Base-by-base conservation (phyloP, 2,888 invertebrate genomes). In the Mythimna pallens region DNA sequence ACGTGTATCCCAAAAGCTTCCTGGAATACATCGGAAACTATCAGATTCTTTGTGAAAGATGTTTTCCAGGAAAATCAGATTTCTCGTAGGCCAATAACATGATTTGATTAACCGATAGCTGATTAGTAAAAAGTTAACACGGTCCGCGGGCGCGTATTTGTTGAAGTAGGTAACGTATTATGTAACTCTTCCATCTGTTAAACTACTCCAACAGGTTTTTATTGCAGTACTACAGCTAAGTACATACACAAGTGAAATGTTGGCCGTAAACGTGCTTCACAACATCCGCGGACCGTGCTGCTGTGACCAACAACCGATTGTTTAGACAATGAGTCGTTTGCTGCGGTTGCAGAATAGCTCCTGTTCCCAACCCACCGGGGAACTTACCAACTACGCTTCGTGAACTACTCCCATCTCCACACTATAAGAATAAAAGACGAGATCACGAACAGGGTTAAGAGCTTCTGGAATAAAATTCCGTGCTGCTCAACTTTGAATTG, bases 181-280 rank as follows among this genome's bases (percentile, higher is more conserved):
- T 74, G 67, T 76, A 86, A 86, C 65, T 25, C 34, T 79, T 78
- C 81, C 81, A 85, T 81, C 76, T 84, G 73, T 81, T 65, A 76
- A 83, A 82, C 82, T 68, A 78, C 74, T 73, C 85, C 78, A 68
- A 86, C 85, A 76, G 87, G 85, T 86, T 86, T 74, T 69, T 71
- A 63, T 78, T 75, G 76, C 82, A 80, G 72, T 78, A 79, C 30
- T 75, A 65, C 59, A 43, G 34, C 72, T 61, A 76, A 59, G 76
- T 68, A 67, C 9, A 8, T 36, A 36, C 54, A 62, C 70, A 73
- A 79, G 86, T 83, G 84, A 86, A 86, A 84, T 86, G 86, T 78
- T 73, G 69, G 50, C n/a, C 54, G 72, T 71, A 76, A 78, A 71
- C 57, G 67, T 61, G 67, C 54, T 40, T 54, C 54, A 62, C 66